Base-by-base conservation (phyloP, 2,113 vertebrate species). In the Hemibagrus wyckioides region DNA sequence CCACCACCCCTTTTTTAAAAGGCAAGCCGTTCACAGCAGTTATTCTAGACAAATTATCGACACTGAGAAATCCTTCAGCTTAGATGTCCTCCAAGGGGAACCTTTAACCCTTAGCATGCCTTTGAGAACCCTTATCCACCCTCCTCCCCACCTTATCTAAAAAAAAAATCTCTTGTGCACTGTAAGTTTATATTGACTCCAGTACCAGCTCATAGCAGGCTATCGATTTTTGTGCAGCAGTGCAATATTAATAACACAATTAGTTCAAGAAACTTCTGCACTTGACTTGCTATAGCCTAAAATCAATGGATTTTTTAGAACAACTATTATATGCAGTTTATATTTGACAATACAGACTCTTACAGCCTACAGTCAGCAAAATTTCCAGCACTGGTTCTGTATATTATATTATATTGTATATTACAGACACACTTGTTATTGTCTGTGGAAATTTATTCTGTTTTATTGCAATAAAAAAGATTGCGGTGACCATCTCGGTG, bases 31-130 rank as follows among this genome's bases (percentile, higher is more conserved):
- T 90, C 87, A 90, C 76, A 59, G 88, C 85, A 89, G 92, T 93
- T 94, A 94, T 92, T 94, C 88, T 90, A 93, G 92, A 93, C 93
- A 95, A 94, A 94, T 94, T 93, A 93, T 93, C 90, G 88, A 94
- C 92, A 92, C 90, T 90, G 91, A 92, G 91, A 92, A 92, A 91
- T 92, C 92, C 89, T 92, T 93, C 80, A 80, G 86, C 91, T 91
- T 91, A 90, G 89, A 92, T 93, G 85, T 93, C 91, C 92, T 92
- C 88, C 92, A 65, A 91, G 89, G 89, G 92, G 89, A 92, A 92
- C 89, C 92, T 94, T 94, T 94, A 94, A 93, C 93, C 93, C 93
- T 93, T 94, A 94, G 93, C 93, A 71, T 91, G 91, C 88, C 93
- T 93, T 92, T 90, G 82, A 91, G 89, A 92, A 90, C 92, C 82